phyloP scores from a whole-genome alignment of 2,888 invertebrate genomes.

The Drosophila atroscutellata region DNA sequence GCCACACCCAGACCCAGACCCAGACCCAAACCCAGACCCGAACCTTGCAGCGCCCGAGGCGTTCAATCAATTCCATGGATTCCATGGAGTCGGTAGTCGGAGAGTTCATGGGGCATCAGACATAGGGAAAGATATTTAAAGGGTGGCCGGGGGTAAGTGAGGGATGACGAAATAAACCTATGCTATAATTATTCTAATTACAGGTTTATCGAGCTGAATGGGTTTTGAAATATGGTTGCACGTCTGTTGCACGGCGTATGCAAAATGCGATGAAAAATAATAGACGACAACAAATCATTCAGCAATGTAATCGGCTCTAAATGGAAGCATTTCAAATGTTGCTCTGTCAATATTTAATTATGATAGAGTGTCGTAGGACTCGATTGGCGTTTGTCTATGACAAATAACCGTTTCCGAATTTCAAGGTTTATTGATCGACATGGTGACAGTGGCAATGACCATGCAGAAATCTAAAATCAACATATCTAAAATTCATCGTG shows the following conservation, averaged over 20 bases:
- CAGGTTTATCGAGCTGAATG: neutral
- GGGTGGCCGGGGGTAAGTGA: no score
- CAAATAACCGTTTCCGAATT: neutral
- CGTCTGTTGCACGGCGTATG: neutral
- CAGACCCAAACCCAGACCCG: neutral
- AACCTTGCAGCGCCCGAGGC: neutral
- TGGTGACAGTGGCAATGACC: neutral
- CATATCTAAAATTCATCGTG: neutral
- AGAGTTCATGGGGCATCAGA: neutral
- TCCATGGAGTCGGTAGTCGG: neutral
- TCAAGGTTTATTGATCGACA: neutral
- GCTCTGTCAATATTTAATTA: neutral
- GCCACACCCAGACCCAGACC: neutral
- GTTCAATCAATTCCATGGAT: conserved; percentile 11
- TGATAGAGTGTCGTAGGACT: neutral
- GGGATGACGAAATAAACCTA: neutral
- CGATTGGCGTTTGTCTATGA: neutral
- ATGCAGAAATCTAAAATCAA: neutral
- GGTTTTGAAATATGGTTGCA: neutral
- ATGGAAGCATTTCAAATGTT: neutral
- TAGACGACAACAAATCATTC: neutral
- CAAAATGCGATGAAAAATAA: neutral
- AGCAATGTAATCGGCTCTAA: neutral
- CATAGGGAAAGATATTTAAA: no score
- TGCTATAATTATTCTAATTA: neutral